These are phyloP conservation scores for Otolemur crassicaudatus DNA, from an alignment of 2,797 vertebrate genomes.

Conservation along the genomic window DNA sequence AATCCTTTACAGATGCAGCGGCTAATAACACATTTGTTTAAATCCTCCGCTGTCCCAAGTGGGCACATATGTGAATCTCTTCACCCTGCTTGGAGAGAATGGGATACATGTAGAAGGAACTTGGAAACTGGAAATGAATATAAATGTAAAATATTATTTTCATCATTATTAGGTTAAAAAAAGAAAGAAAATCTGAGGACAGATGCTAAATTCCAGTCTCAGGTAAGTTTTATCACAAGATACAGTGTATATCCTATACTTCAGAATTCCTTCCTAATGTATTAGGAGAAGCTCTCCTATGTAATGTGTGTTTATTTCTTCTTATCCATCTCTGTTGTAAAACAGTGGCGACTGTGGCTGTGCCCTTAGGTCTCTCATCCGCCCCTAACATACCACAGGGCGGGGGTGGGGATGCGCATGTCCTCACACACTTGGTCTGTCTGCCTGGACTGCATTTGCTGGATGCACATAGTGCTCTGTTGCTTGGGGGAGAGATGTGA, in stretches of 20 bases:
- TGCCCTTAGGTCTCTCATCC: not conserved
- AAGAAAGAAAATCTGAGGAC: not conserved
- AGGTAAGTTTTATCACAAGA: not conserved
- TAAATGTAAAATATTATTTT: not conserved
- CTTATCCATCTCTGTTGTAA: not conserved
- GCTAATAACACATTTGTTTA: not conserved
- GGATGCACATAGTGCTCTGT: not conserved
- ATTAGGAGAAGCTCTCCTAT: not conserved
- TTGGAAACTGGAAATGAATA: conserved; percentile 1
- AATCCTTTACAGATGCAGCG: not conserved
- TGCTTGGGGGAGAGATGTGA: conserved; percentile 2
- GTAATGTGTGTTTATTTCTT: not conserved
- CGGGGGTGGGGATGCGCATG: not conserved
- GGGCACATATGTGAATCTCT: not conserved
- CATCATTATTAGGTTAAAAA: not conserved
- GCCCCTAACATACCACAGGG: no score
- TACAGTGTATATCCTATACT: not conserved
- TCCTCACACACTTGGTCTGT: not conserved
- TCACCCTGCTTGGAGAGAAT: not conserved
- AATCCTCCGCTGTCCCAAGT: not conserved
- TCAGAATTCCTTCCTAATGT: not conserved
- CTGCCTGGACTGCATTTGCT: not conserved
- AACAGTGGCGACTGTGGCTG: not conserved
- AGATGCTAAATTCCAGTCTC: not conserved
- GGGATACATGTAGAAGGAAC: not conserved